Percentiles rank a stretch among this genome's conserved stretches.
Conservation (phyloP, 2,888 invertebrate genomes). For the Drosophila austrosaltans region DNA sequence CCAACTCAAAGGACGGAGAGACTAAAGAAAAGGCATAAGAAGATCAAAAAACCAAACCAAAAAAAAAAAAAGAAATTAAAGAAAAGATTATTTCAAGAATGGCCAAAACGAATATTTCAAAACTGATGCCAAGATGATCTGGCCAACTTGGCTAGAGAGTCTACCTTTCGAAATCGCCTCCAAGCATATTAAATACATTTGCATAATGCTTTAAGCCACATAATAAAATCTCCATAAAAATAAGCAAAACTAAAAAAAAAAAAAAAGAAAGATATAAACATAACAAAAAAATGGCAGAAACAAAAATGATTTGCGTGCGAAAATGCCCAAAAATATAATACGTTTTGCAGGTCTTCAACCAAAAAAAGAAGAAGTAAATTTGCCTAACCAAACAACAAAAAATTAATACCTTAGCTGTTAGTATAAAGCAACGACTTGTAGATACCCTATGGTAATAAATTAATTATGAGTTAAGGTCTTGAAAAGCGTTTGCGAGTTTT, state of each 20-base stretch:
- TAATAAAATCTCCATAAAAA: constrained; percentile 17
- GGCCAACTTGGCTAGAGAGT: constrained; percentile 9
- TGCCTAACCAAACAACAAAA: constrained; percentile 25
- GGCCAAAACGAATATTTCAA: constrained; percentile 17
- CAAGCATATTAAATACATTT: constrained; percentile 41
- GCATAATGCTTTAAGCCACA: constrained; percentile 58
- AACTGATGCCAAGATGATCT: constrained; percentile 17
- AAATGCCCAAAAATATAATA: constrained; percentile 48
- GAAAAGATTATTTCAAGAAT: constrained; percentile 15
- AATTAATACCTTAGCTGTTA: constrained; percentile 22
- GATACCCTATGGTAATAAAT: neutral
- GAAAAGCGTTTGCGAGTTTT: too few species aligned
- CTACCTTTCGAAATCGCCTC: constrained; percentile 14
- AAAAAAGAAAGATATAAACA: constrained; percentile 34
- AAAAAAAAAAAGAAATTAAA: neutral
- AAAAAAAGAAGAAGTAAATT: constrained; percentile 1
- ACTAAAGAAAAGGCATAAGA: constrained; percentile 12
- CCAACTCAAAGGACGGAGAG: constrained; percentile 4
- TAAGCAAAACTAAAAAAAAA: constrained; percentile 18
- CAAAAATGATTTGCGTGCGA: constrained; percentile 70
- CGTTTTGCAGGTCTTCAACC: constrained; percentile 10
- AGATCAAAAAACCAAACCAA: neutral
- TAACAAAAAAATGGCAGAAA: constrained; percentile 19
- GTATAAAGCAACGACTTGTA: neutral
- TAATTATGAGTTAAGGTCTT: too few species aligned